Evolutionary conservation across 2,113 vertebrate genomes (phyloP).

Genomic region (Uropsilus gracilis): DNA sequence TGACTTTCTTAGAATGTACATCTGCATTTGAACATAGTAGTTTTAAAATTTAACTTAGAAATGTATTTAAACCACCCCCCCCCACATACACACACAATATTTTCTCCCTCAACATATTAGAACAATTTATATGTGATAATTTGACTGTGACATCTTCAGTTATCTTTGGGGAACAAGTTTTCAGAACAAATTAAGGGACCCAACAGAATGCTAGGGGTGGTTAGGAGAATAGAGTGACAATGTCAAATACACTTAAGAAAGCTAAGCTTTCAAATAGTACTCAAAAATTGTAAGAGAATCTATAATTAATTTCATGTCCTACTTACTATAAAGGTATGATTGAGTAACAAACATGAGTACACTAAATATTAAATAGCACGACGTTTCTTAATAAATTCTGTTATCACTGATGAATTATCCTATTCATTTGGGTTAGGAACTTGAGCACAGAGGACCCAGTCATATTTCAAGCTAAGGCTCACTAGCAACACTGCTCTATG

Average conservation of each 20-base stretch:
- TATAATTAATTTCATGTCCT: conserved; percentile 31
- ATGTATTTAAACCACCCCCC: not conserved
- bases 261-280: not conserved
- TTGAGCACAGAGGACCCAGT: not conserved
- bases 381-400: not conserved
- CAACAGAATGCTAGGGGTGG: not conserved
- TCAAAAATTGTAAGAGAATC: not conserved
- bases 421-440: not conserved
- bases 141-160: not conserved
- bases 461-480: not conserved
- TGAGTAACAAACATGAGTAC: not conserved
- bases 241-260: conserved; percentile 4
- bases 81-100: too few species aligned
- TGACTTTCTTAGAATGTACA: not conserved
- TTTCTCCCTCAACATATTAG: not conserved
- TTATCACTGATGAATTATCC: not conserved
- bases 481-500: not conserved
- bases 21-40: conserved; percentile 11
- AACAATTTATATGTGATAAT: not conserved
- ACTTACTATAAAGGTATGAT: not conserved
- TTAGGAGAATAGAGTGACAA: not conserved
- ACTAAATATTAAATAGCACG: conserved; percentile 12
- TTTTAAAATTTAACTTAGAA: conserved; percentile 32
- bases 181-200: not conserved
- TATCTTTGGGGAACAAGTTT: not conserved